These are phyloP conservation scores for Dicycla oo DNA, from an alignment of 2,888 invertebrate genomes.

Conservation along the genomic window DNA sequence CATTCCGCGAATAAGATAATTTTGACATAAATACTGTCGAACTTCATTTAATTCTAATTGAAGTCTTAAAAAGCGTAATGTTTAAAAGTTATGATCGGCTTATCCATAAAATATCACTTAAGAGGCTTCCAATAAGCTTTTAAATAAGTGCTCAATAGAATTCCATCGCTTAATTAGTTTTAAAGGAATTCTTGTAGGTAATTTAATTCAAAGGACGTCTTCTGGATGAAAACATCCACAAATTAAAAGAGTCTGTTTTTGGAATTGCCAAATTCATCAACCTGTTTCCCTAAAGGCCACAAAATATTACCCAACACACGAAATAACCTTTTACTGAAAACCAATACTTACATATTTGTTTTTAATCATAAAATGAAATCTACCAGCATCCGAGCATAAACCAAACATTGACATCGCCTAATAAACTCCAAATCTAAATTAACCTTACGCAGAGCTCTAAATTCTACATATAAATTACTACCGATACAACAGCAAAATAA, in stretches of 20 bases:
- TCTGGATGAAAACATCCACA: neutral
- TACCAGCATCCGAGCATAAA: slow-evolving; percentile 21
- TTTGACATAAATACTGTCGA: slow-evolving; percentile 1
- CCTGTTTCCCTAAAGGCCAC: neutral
- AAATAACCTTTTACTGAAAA: slow-evolving; percentile 21
- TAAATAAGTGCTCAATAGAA: neutral
- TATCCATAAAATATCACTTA: neutral
- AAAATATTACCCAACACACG: neutral
- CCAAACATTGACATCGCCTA: slow-evolving; percentile 44
- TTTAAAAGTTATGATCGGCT: slow-evolving; percentile 5
- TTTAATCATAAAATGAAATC: slow-evolving; percentile 50
- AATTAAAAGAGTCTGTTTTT: neutral
- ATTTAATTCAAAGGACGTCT: neutral
- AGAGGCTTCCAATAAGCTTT: neutral
- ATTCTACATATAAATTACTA: slow-evolving; percentile 45
- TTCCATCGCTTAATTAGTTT: neutral
- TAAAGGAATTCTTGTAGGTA: neutral
- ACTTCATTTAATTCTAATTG: neutral
- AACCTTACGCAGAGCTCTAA: slow-evolving; percentile 23
- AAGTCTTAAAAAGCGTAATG: slow-evolving; percentile 5
- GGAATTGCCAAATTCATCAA: neutral
- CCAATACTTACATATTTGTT: slow-evolving; percentile 39
- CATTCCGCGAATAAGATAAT: slow-evolving; percentile 6
- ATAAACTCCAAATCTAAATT: slow-evolving; percentile 46
- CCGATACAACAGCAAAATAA: slow-evolving; percentile 40